These are phyloP conservation scores for Yoshiicerus persimilis DNA, from an alignment of 1,140 invertebrate species.

Conservation along the genomic window DNA sequence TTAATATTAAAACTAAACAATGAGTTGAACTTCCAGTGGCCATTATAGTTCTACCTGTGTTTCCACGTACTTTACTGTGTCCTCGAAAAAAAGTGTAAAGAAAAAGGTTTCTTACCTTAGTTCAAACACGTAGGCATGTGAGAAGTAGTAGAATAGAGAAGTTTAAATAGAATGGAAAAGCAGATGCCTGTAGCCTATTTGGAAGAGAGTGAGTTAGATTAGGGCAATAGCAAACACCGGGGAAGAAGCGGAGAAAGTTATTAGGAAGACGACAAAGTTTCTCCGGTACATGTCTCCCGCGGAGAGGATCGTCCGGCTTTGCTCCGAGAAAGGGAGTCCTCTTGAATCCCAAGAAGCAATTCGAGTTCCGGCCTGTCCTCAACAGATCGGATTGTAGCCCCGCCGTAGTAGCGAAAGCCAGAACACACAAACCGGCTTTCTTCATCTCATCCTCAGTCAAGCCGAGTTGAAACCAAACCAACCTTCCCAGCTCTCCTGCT, in stretches of 20 bases:
- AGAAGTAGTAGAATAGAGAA: neutral
- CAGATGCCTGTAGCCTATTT: neutral
- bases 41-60: too few relatives aligned
- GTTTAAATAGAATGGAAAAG: neutral
- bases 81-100: too few relatives aligned
- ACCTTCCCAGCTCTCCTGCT: neutral
- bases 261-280: neutral
- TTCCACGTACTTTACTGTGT: too few relatives aligned
- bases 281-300: neutral
- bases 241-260: neutral
- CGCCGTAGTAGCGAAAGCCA: conserved; percentile 2
- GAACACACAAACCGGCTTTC: neutral
- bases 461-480: neutral
- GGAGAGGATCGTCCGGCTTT: conserved; percentile 7
- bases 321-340: conserved; percentile 45
- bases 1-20: too few relatives aligned
- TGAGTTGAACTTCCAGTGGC: too few relatives aligned
- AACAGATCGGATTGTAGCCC: conserved; percentile 41
- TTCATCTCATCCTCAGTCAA: neutral
- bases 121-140: too few relatives aligned
- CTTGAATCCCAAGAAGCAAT: conserved; percentile 46
- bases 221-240: neutral
- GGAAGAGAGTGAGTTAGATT: neutral
- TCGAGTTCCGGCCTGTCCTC: conserved; percentile 45
- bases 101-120: too few relatives aligned